Percentiles rank a stretch among this genome's conserved stretches.
Conservation (phyloP, 92 coral and sea anemone species). For the Bergia puertoricense region DNA sequence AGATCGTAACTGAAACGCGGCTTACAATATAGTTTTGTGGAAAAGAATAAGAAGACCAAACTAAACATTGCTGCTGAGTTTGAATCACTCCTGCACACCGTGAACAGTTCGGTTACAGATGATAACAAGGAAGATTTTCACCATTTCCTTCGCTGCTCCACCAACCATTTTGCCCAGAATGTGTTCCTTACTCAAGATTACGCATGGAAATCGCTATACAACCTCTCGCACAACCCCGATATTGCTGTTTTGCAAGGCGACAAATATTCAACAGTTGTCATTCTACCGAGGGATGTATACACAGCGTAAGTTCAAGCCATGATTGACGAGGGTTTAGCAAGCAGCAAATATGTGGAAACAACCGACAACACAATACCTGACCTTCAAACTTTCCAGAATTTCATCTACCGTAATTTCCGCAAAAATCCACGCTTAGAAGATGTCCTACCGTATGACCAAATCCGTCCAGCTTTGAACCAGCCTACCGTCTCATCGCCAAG, state of each 20-base stretch:
- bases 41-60: constrained; percentile 13
- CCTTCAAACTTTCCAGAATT: constrained; percentile 27
- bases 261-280: constrained; percentile 35
- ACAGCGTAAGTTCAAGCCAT: neutral
- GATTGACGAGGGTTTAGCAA: neutral
- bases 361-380: constrained; percentile 4
- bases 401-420: no score
- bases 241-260: constrained; percentile 31
- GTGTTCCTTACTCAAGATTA: neutral
- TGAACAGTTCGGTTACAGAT: neutral
- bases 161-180: neutral
- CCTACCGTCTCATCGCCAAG: no score
- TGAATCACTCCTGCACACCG: neutral
- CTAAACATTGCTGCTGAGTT: neutral
- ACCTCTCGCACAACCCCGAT: neutral
- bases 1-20: neutral
- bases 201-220: neutral
- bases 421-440: no score
- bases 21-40: constrained; percentile 2
- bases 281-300: neutral
- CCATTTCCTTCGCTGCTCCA: neutral
- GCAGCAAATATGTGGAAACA: neutral
- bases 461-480: no score
- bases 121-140: neutral
- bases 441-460: no score